Evolutionary conservation across 2,888 invertebrate genomes (phyloP).

Genomic region (Drosophila basisetae): DNA sequence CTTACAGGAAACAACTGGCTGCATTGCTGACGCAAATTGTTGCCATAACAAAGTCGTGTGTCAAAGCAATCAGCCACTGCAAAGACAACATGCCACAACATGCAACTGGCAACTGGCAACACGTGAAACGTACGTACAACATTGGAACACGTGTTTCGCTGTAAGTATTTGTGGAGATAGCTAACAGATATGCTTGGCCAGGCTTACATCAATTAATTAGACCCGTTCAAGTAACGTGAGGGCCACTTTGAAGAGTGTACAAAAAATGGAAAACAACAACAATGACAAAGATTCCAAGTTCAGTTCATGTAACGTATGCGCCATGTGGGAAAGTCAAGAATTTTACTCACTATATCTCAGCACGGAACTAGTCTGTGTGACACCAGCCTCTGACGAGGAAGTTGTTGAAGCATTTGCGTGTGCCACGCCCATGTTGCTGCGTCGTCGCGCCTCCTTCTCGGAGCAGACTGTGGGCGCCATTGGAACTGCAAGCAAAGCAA

Average conservation of each 20-base stretch:
- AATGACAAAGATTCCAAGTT: conserved; percentile 18
- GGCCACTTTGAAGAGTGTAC: background rate
- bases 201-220: conserved; percentile 77
- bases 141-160: conserved; percentile 41
- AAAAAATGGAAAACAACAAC: conserved; percentile 7
- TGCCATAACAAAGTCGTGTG: conserved; percentile 62
- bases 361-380: conserved; percentile 39
- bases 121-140: conserved; percentile 55
- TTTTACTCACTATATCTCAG: conserved; percentile 56
- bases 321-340: conserved; percentile 18
- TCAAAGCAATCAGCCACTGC: conserved; percentile 29
- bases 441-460: conserved; percentile 67
- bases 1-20: background rate
- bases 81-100: conserved; percentile 40
- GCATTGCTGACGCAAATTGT: conserved; percentile 70
- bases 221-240: conserved; percentile 67
- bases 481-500: conserved; percentile 35
- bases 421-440: conserved; percentile 44
- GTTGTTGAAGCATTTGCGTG: conserved; percentile 11
- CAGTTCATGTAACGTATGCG: conserved; percentile 60
- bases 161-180: conserved; percentile 14
- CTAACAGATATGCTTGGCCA: conserved; percentile 21
- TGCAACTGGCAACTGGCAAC: conserved; percentile 40
- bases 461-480: conserved; percentile 85
- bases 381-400: conserved; percentile 15